Evolutionary conservation across 2,797 vertebrate species (phyloP), one percentile per base, ranked within the genome.

Genomic region (Chaetophractus vellerosus): DNA sequence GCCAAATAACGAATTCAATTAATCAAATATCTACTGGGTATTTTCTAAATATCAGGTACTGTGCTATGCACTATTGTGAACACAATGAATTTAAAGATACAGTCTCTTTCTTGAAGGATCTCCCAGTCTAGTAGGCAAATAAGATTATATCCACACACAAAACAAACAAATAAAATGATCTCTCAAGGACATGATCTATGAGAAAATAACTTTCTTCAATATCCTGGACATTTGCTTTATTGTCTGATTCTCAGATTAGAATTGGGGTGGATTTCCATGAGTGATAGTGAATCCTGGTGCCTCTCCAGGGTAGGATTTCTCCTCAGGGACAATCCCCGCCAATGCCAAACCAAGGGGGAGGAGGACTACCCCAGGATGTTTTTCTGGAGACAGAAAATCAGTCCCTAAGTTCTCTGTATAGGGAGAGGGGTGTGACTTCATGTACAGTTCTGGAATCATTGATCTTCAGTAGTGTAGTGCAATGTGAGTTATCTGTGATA

Each of bases 191-290:
- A 31, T 76, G 52, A 80, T 52, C 28, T 61, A 24, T 57, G 71
- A 82, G 38, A 85, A 91, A 96, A 59, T 55, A 75, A 74, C 79
- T 85, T 90, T 81, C 38, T 84, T 91, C 24, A 78, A 1, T 76
- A 92, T 59, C 12, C 52, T 87, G 26, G 45, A 45, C 45, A 91
- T 79, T 93, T 88, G 78, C 36, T 9, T 91, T 74, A 33, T 55
- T 84, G 31, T 2, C 59, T 93, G 75, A 84, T 84, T 76, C 41
- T 94, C 33, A 83, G 64, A 1, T 85, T 90, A 90, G 23, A 84
- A 52, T 90, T 18, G 48, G 11, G 16, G 41, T 80, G 38, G 66
- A 33, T 83, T 88, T 85, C 31, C 8, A 48, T 50, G 38, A 79
- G 23, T 57, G 28, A 26, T 3, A 57, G 33, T 86, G 41, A 86